phyloP scores from a whole-genome alignment of 2,113 vertebrate genomes.

The Camelus dromedarius region DNA sequence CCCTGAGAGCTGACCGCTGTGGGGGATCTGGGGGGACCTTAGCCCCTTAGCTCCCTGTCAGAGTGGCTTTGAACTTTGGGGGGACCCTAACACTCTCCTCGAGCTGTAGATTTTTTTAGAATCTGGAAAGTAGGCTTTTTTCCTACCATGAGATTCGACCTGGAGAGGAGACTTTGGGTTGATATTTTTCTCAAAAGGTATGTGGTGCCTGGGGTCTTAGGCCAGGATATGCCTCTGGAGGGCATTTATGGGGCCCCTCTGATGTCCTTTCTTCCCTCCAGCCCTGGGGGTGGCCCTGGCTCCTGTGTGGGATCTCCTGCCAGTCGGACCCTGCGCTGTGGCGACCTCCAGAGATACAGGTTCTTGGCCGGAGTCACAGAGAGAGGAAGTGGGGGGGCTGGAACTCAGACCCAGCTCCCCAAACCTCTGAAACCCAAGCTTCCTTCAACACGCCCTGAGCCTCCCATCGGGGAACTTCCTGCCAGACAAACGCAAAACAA shows the following conservation, averaged over 20 bases:
- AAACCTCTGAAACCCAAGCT: accelerated
- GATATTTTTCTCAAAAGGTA: background rate
- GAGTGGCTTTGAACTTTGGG: background rate
- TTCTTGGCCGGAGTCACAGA: background rate
- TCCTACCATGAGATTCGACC: background rate
- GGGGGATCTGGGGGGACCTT: background rate
- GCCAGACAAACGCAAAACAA: background rate
- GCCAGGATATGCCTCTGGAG: background rate
- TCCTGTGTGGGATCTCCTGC: accelerated
- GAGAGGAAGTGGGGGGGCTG: background rate
- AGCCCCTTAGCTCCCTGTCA: background rate
- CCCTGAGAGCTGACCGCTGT: background rate
- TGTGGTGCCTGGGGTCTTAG: background rate
- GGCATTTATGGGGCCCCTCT: too few species aligned
- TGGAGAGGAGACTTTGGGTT: background rate
- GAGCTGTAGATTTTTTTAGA: background rate
- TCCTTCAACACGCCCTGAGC: background rate
- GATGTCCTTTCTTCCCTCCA: too few species aligned
- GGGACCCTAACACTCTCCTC: background rate
- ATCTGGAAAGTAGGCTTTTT: background rate
- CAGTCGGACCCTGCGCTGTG: accelerated
- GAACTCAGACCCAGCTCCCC: background rate
- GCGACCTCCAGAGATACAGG: background rate
- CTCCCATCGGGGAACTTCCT: background rate
- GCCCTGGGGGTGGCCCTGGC: background rate